Evolutionary conservation across 2,797 vertebrate species (phyloP), one percentile per base, ranked within the genome.

Genomic region (Ispidina lecontei): DNA sequence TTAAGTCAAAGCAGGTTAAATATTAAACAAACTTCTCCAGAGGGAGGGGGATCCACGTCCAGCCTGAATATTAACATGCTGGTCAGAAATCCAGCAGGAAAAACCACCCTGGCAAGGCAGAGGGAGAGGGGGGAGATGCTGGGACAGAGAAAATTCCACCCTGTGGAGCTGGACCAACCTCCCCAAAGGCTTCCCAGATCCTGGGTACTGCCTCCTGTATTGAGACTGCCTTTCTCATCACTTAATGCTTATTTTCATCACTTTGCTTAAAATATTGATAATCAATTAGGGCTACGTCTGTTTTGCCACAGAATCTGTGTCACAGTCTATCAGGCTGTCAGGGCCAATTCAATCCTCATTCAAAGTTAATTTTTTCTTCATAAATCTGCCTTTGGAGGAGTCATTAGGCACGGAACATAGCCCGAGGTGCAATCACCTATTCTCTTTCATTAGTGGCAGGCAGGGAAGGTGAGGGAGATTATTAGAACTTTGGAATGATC

Each of bases 401-500:
- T 98, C 98, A 98, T 98, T 98, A 98, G 97, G 98, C 97, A 44
- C 97, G 95, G 98, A 98, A 99, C 98, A 98, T 98, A 98, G 99
- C 99, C 99, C 93, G 98, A 98, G 99, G 99, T 98, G 99, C 98
- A 98, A 99, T 99, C 99, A 99, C 99, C 99, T 99, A 99, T 99
- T 99, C 99, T 98, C 99, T 99, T 99, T 99, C 98, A 99, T 99
- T 99, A 99, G 98, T 96, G 98, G 98, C 98, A 99, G 99, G 98
- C 98, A 98, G 98, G 98, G 99, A 99, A 99, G 99, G 99, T 99
- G 98, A 99, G 99, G 98, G 99, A 99, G 99, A 99, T 99, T 99
- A 99, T 99, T 99, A 99, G 99, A 99, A 99, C 98, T 99, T 99
- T 99, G 99, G 99, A 99, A 99, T 99, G 99, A 99, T 99, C 99